Base-by-base conservation (phyloP, 1,140 invertebrate genomes). In the Psilanteris sp. region DNA sequence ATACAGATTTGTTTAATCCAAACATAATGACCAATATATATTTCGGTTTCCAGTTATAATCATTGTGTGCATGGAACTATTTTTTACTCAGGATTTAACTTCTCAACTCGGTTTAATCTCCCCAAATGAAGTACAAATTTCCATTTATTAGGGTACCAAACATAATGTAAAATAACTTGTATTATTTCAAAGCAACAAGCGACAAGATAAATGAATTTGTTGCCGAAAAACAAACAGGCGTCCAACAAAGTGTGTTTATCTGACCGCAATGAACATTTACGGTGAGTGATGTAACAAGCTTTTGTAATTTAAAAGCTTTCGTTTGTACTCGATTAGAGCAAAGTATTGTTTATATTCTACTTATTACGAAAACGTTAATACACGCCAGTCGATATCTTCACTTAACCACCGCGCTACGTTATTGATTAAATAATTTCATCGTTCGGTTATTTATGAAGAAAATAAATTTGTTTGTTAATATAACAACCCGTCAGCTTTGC, bases 241-340 rank as follows among this genome's bases (percentile, higher is more conserved):
- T 22, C 18, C 11, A 14, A 22, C 39, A 9, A 29, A 55, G 7
- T 32, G 39, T 14, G 13, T 46, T 67, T 55, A 46, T 67, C 48
- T 29, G 20, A 55, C 39, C 27, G 48, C 62, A 46, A 46, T 44
- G 22, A 29, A 18, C 20, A 67, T 54, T 67, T 67, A 37, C 20
- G 55, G 10, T 24, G 46, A 67, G 22, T 9, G 26, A 46, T 46
- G 37, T 37, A 67, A 67, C 62, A 46, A 48, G 48, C 39, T 46
- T 67, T 29, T 54, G 62, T 46, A 54, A 67, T 54, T 67, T 41
- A 46, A 44, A 67, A 46, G 36, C 36, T 36, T 31, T 43, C 22
- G 61, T 54, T 66, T 26, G 46, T 34, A 46, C 15, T n/a, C 61
- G 37, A 66, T 66, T 66, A 44, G 44, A 52, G 37, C 46, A 43